These are phyloP conservation scores for Loxodonta africana DNA, from an alignment of 2,113 vertebrate genomes.

Conservation along the genomic window DNA sequence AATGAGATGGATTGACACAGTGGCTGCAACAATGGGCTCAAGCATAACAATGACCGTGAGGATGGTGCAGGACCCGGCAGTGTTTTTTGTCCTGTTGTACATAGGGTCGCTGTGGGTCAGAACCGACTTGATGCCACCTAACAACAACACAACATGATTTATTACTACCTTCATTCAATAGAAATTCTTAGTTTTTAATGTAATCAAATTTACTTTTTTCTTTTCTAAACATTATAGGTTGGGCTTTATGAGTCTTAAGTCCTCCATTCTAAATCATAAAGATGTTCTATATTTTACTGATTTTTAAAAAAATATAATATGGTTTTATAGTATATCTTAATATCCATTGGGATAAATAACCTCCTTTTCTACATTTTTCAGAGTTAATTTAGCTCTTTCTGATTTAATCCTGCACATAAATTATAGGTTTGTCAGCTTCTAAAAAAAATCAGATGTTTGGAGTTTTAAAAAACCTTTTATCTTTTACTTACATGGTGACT, in stretches of 20 bases:
- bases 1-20: too few relatives aligned
- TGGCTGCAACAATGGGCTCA: too few relatives aligned
- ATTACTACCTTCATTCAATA: background rate
- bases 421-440: background rate
- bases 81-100: too few relatives aligned
- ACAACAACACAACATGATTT: background rate
- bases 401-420: background rate
- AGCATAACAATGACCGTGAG: too few relatives aligned
- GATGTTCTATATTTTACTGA: background rate
- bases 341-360: background rate
- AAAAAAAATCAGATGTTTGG: background rate
- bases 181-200: slow-evolving; percentile 20
- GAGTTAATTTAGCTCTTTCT: background rate
- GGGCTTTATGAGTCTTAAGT: background rate
- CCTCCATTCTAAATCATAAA: background rate
- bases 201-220: background rate
- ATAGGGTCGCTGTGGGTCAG: too few relatives aligned
- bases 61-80: too few relatives aligned
- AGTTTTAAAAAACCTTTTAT: background rate
- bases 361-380: background rate
- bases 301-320: background rate
- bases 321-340: background rate
- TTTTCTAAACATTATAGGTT: background rate
- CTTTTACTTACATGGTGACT: background rate
- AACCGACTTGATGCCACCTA: too few relatives aligned